Evolutionary conservation across 2,797 vertebrate genomes (phyloP), one percentile per base, ranked within the genome.

Genomic region (Mormyrops boulengeri): DNA sequence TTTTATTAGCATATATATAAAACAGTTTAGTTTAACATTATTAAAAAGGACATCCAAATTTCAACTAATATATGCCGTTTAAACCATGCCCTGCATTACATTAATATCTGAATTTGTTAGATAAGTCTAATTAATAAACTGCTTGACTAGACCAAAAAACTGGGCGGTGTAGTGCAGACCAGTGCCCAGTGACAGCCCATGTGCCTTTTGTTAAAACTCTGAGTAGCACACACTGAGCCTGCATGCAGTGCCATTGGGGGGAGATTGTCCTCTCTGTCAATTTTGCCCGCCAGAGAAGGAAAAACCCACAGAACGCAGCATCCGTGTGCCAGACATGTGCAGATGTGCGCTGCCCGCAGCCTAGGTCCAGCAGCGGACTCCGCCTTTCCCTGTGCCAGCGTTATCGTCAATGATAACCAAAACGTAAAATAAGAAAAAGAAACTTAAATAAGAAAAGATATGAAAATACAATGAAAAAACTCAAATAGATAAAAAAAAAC

Each of bases 1-100:
- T 80, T 80, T 80, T 41, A 80, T 44, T 80, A 80, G 73, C 73
- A 80, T 44, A 80, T 80, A 80, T 80, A 44, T 44, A 80, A 80
- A 80, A 80, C 34, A 80, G 38, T 41, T 41, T 77, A 77, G 14
- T 77, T 44, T 44, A 80, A 41, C 38, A 41, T 80, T 80, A 80
- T 80, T 41, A 44, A 80, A 80, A 80, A 80, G 17, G 4, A n/a
- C 73, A 44, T 44, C 38, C 4, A 80, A 44, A 41, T 77, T 38
- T 41, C 34, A 80, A 19, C 38, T n/a, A 80, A 80, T 80, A 44
- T 80, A 44, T 44, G 14, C 73, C 38, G 66, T 44, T 80, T 80
- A 80, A 80, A 80, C n/a, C 5, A 44, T 7, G 17, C 38, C 38
- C 4, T 41, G 73, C 73, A 80, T 80, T 44, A 44, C 5, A 73